A percentile compares a stretch with the other conserved stretches of the same genome.
Evolutionary conservation across 2,797 vertebrate genomes (phyloP).

Genomic region (Apodemus agrarius): DNA sequence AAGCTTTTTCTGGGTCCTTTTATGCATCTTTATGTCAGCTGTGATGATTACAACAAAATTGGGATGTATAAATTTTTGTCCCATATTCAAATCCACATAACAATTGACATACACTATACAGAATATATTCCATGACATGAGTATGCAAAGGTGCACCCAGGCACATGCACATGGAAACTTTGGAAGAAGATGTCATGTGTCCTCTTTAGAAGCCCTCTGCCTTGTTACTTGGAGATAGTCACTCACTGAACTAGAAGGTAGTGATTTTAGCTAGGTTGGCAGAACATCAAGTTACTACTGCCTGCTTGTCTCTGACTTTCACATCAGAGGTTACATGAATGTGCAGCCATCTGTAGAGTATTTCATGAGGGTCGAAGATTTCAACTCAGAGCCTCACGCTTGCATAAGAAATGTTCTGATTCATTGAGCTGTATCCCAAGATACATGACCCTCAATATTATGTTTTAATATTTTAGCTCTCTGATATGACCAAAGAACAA

Average conservation of each 20-base stretch:
- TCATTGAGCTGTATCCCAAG: background rate
- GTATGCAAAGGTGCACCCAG: background rate
- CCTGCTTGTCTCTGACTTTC: background rate
- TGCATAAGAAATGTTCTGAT: background rate
- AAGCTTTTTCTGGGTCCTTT: background rate
- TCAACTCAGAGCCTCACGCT: background rate
- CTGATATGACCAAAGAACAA: background rate
- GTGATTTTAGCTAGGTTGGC: background rate
- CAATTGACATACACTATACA: background rate
- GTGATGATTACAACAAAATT: background rate
- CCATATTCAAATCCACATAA: background rate
- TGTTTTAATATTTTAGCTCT: background rate
- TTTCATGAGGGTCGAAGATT: background rate
- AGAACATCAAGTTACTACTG: background rate
- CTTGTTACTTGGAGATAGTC: background rate
- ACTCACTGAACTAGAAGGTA: background rate
- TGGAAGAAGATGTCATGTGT: background rate
- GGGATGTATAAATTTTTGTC: background rate
- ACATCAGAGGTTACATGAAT: background rate
- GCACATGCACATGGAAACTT: background rate
- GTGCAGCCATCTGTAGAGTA: background rate
- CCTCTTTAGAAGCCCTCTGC: background rate
- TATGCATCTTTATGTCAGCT: background rate
- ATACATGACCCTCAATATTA: background rate
- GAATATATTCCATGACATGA: background rate